Evolutionary conservation across 2,888 invertebrate species (phyloP), one percentile per base, ranked within the genome.

Genomic region (Itoplectis maculator): DNA sequence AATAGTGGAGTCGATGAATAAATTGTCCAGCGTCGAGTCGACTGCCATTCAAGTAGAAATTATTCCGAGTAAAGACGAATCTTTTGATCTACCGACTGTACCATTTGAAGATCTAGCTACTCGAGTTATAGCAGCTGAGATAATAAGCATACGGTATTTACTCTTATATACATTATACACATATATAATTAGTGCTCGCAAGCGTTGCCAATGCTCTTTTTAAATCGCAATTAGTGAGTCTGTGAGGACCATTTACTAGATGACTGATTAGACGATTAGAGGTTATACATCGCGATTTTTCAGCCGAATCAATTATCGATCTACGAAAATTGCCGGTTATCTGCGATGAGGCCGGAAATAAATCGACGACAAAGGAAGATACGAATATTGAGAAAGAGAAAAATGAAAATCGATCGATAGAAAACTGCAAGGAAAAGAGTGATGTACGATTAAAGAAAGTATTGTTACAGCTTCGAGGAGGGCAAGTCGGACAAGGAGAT

Each of bases 401-500:
- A 45, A 20, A 51, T 49, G 3, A 5, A 59, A 37, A 49, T 45
- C 11, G 49, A 23, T 15, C 29, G 63, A 15, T 3, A 40, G 42
- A 49, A 4, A 11, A 49, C 11, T 13, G 2, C 15, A 61, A 35
- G 40, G 11, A 23, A 37, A 20, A 15, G 35, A 47, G 66, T 56
- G 23, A 42, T 73, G 42, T 45, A 70, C 66, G 68, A 74, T 65
- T 72, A 76, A 79, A 74, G 80, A 88, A 73, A 88, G 77, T 85
- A 84, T 90, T 90, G 82, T 91, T 95, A 77, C 95, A 97, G 97
- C 94, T 97, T 97, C 94, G 97, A 97, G 93, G 97, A 97, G 94
- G 97, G 97, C 90, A 97, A 97, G 94, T 97, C 97, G 93, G 97
- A 97, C 95, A 97, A 97, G 94, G 97, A 97, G 94, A 97, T 97